These are phyloP conservation scores for Gryllus bimaculatus DNA, from an alignment of 1,140 invertebrate genomes.

Conservation along the genomic window DNA sequence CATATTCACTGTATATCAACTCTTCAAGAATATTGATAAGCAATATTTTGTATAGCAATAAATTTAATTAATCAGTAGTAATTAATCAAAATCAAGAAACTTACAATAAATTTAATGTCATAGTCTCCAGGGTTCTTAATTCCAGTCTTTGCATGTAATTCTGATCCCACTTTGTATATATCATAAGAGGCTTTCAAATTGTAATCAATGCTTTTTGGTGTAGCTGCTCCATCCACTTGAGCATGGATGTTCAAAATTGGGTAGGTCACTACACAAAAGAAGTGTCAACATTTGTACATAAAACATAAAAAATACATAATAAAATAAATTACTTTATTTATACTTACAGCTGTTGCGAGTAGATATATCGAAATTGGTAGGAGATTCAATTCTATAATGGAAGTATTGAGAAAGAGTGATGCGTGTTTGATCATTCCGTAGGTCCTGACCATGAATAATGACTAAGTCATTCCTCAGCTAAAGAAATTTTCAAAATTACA, in stretches of 20 bases:
- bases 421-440: background rate
- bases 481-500: too few species aligned
- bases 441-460: background rate
- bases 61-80: background rate
- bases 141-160: slow-evolving; percentile 43
- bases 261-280: slow-evolving; percentile 33
- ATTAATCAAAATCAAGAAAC: slow-evolving; percentile 1
- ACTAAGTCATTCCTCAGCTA: background rate
- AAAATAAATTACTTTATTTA: background rate
- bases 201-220: slow-evolving; percentile 16
- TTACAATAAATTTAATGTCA: slow-evolving; percentile 43
- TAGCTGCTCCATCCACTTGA: slow-evolving; percentile 3
- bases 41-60: background rate
- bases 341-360: slow-evolving; percentile 7
- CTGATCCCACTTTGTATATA: slow-evolving; percentile 43
- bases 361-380: background rate
- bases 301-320: background rate
- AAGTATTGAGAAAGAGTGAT: background rate
- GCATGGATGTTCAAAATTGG: slow-evolving; percentile 22
- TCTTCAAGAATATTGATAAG: background rate
- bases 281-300: background rate
- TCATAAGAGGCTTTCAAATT: slow-evolving; percentile 21
- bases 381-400: background rate
- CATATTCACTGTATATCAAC: too few species aligned
- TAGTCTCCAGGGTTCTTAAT: slow-evolving; percentile 46